Evolutionary conservation across 2,888 invertebrate genomes (phyloP), one percentile per base, ranked within the genome.

Genomic region (Andrena hattorfiana): DNA sequence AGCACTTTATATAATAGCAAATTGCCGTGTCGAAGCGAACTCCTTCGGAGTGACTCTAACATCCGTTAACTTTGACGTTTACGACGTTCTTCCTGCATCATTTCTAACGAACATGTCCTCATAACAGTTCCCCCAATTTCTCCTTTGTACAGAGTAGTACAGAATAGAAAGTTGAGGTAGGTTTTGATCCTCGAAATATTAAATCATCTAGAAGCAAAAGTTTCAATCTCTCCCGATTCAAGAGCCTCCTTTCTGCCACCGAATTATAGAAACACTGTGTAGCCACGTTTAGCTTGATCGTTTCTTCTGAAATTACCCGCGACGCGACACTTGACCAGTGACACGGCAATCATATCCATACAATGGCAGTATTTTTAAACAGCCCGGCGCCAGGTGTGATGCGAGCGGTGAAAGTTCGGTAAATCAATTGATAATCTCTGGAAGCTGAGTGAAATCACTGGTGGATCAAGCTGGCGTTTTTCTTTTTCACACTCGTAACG

Each of bases 391-490:
- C 10, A 32, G 23, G 69, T 23, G 66, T 71, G 73, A 70, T 75
- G 28, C 62, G 35, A 16, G 1, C 28, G 54, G 84, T 60, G 84
- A 84, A 84, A 84, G 82, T 84, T 8, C 63, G 71, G 66, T 82
- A 78, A 82, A 75, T 84, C 78, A 72, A 74, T 75, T 75, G 32
- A 64, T 78, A 73, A 69, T 74, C 49, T 23, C 42, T 64, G 26
- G 59, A 75, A 72, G 54, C 64, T 56, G 60, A 60, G 75, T 75
- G 78, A 84, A 83, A 82, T 83, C 62, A 81, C n/a, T n/a, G 48
- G 49, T 30, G 30, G 20, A 77, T 69, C 56, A 54, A 68, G 23
- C 10, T 56, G 0, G 30, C 56, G 60, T 77, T 81, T 64, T 28
- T 13, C 10, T 42, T 20, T 13, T 54, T 16, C 16, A 2, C 23